Conservation (phyloP, 2,888 invertebrate species). For the Eristalinus sepulchralis region DNA sequence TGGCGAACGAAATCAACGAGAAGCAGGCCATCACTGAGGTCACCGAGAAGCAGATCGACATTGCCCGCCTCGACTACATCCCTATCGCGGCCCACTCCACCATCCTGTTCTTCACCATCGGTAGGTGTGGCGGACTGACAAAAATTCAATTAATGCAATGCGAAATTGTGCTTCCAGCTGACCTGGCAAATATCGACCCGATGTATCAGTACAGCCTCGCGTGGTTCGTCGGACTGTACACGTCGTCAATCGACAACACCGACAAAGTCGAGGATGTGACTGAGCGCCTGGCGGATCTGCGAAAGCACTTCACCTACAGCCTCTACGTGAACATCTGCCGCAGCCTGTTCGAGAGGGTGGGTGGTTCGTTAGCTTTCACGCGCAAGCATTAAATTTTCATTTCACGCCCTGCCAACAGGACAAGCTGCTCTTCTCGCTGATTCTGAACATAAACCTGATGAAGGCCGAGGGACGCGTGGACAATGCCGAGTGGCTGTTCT, state of each 20-base stretch:
- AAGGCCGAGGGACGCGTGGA: slow-evolving; percentile 84
- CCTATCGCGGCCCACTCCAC: slow-evolving; percentile 95
- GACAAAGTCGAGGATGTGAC: slow-evolving; percentile 91
- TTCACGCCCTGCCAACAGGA: slow-evolving; percentile 83
- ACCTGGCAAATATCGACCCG: slow-evolving; percentile 95
- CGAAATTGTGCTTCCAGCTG: slow-evolving; percentile 82
- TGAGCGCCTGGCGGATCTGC: slow-evolving; percentile 87
- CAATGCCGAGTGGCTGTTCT: slow-evolving; percentile 89
- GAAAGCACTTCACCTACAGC: slow-evolving; percentile 92
- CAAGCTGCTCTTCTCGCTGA: slow-evolving; percentile 92
- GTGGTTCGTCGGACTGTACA: slow-evolving; percentile 96
- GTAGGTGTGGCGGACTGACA: slow-evolving; percentile 80
- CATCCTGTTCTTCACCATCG: slow-evolving; percentile 94
- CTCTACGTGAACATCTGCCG: slow-evolving; percentile 95
- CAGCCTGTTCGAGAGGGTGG: slow-evolving; percentile 94
- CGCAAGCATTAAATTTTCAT: slow-evolving; percentile 32
- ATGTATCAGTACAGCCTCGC: slow-evolving; percentile 98
- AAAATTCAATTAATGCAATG: slow-evolving; percentile 34
- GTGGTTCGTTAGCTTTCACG: slow-evolving; percentile 67
- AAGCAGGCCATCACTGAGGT: slow-evolving; percentile 94
- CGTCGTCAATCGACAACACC: slow-evolving; percentile 92
- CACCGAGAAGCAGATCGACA: slow-evolving; percentile 94
- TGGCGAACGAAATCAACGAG: slow-evolving; percentile 94
- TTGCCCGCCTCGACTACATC: slow-evolving; percentile 91
- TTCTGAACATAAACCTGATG: slow-evolving; percentile 88